A percentile compares a stretch with the other conserved stretches of the same genome.
Conservation (phyloP, 1,140 invertebrate genomes). For the Eubasilissa regina region DNA sequence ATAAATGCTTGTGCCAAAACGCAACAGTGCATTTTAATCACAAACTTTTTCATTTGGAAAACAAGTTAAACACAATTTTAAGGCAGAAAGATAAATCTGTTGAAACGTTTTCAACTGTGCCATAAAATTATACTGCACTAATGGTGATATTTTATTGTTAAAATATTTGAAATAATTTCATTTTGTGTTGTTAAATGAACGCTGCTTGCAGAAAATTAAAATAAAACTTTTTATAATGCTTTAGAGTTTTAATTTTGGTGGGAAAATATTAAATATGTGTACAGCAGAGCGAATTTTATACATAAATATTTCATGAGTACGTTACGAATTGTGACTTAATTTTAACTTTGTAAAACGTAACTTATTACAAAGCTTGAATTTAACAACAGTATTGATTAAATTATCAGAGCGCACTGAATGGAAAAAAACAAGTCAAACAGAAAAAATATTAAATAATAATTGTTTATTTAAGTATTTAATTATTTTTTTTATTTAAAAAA, state of each 20-base stretch:
- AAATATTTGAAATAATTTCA: neutral
- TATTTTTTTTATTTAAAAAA: too few species aligned
- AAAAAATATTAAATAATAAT: too few species aligned
- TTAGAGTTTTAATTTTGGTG: neutral
- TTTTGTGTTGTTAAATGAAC: neutral
- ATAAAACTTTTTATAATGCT: neutral
- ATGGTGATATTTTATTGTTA: conserved; percentile 1
- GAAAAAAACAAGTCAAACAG: too few species aligned
- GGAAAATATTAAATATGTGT: neutral
- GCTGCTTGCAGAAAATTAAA: neutral
- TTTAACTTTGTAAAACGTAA: too few species aligned
- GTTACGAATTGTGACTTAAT: too few species aligned
- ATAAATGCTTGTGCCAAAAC: conserved; percentile 6
- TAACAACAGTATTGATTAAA: too few species aligned
- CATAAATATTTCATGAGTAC: too few species aligned
- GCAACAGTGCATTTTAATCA: conserved; percentile 27
- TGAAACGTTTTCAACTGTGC: conserved; percentile 3
- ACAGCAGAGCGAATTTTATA: too few species aligned
- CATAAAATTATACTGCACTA: conserved; percentile 14
- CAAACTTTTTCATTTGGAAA: conserved; percentile 16
- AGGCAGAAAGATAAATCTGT: conserved; percentile 16
- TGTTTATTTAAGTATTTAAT: too few species aligned
- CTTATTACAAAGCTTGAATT: too few species aligned
- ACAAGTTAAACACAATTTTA: conserved; percentile 10
- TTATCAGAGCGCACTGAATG: too few species aligned